Evolutionary conservation across 2,888 invertebrate genomes (phyloP).

Genomic region (Hofmannophila pseudospretella): DNA sequence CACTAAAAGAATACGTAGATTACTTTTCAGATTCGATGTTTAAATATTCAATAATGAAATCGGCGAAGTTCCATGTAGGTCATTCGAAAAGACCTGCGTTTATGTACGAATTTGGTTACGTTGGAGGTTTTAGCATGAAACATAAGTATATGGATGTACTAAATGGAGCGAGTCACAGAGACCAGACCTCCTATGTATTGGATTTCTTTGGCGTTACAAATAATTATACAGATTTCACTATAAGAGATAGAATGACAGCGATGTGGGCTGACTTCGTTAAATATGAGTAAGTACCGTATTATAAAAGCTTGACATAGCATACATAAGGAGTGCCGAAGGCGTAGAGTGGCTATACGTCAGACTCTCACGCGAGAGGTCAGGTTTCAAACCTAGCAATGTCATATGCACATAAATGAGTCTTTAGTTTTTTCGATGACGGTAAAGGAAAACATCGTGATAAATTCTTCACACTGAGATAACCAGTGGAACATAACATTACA

Average conservation of each 20-base stretch:
- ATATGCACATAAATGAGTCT: too few species aligned
- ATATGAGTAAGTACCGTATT: conserved; percentile 61
- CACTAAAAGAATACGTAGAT: conserved; percentile 46
- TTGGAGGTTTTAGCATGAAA: conserved; percentile 51
- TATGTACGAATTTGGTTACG: conserved; percentile 60
- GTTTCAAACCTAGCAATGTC: too few species aligned
- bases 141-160: conserved; percentile 53
- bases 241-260: conserved; percentile 50
- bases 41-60: conserved; percentile 55
- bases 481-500: too few species aligned
- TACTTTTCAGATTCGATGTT: conserved; percentile 69
- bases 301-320: too few species aligned
- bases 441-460: too few species aligned
- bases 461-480: too few species aligned
- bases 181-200: conserved; percentile 57
- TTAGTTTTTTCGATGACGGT: too few species aligned
- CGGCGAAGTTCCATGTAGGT: conserved; percentile 46
- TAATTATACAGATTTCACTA: conserved; percentile 46
- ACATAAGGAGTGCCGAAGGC: too few species aligned
- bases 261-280: conserved; percentile 67
- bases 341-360: too few species aligned
- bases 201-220: conserved; percentile 51
- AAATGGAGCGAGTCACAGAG: conserved; percentile 63
- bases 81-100: conserved; percentile 39
- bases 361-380: too few species aligned